These are phyloP conservation scores for Lemur catta DNA, from an alignment of 2,797 vertebrate genomes.

Conservation along the genomic window DNA sequence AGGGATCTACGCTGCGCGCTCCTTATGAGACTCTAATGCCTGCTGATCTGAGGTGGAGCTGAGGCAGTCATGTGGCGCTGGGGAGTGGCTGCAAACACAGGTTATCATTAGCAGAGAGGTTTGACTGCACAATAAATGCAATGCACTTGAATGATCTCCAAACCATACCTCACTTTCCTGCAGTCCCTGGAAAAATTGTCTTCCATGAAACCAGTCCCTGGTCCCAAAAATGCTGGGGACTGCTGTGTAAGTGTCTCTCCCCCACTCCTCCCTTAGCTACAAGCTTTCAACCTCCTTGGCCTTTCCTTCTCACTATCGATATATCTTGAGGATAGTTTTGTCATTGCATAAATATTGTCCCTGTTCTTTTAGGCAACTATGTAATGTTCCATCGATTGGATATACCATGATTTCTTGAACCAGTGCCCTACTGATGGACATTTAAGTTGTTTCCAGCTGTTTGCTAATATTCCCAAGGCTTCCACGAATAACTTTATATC, in stretches of 20 bases:
- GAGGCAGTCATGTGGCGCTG: too few species aligned
- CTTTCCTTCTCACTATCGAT: neutral
- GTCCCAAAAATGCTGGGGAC: too few species aligned
- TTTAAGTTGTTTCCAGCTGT: neutral
- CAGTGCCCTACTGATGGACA: neutral
- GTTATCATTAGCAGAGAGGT: too few species aligned
- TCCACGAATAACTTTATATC: neutral
- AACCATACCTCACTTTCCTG: too few species aligned
- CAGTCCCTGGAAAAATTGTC: too few species aligned
- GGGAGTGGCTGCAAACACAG: too few species aligned
- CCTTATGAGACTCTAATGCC: too few species aligned
- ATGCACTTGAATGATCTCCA: too few species aligned
- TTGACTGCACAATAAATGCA: too few species aligned
- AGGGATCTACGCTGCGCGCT: too few species aligned
- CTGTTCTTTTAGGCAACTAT: neutral
- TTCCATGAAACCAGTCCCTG: too few species aligned
- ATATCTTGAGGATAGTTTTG: neutral
- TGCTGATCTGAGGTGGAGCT: too few species aligned
- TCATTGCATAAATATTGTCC: neutral
- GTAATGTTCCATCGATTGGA: neutral
- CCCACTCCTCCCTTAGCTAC: neutral
- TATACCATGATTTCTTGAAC: neutral
- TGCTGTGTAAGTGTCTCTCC: neutral
- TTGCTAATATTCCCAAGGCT: neutral
- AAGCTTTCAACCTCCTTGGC: neutral